A percentile compares a stretch with the other conserved stretches of the same genome.
These are phyloP conservation scores for Aurelia sp. DNA, from an alignment of 30 jellyfish, hydroid and myxozoan species.

Conservation along the genomic window DNA sequence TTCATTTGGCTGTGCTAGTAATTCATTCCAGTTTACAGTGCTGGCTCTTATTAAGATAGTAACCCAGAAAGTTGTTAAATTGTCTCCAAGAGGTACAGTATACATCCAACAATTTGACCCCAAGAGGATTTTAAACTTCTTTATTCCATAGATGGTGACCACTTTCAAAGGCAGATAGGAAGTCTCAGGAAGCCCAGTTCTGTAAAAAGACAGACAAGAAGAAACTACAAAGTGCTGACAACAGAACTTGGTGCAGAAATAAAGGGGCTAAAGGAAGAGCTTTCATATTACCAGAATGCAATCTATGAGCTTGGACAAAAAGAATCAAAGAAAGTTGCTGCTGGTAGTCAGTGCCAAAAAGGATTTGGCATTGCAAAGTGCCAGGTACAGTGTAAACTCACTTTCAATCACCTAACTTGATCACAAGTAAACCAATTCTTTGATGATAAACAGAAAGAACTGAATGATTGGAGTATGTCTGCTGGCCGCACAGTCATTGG, in stretches of 20 bases:
- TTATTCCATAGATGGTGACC: neutral
- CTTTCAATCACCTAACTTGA: neutral
- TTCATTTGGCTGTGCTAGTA: too few relatives aligned
- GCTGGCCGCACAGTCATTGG: too few relatives aligned
- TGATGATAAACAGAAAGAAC: neutral
- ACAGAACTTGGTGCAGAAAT: slow-evolving; percentile 38
- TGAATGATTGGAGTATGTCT: neutral
- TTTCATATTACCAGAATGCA: slow-evolving; percentile 62
- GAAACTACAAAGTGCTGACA: slow-evolving; percentile 1
- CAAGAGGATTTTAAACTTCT: too few relatives aligned
- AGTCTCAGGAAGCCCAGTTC: neutral
- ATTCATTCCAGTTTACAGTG: too few relatives aligned
- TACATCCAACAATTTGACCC: too few relatives aligned
- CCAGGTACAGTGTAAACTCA: slow-evolving; percentile 21
- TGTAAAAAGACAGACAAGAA: neutral
- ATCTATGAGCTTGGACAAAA: slow-evolving; percentile 57
- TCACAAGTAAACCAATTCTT: neutral
- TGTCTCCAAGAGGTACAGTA: too few relatives aligned
- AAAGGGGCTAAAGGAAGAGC: slow-evolving; percentile 39
- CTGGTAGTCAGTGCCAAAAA: slow-evolving; percentile 14
- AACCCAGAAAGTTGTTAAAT: too few relatives aligned
- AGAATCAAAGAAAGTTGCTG: neutral
- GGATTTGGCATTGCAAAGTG: slow-evolving; percentile 64
- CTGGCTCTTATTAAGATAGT: too few relatives aligned
- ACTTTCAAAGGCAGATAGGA: neutral